These are phyloP conservation scores for Pachyramphus minor DNA, from an alignment of 2,113 vertebrate species.

Conservation along the genomic window DNA sequence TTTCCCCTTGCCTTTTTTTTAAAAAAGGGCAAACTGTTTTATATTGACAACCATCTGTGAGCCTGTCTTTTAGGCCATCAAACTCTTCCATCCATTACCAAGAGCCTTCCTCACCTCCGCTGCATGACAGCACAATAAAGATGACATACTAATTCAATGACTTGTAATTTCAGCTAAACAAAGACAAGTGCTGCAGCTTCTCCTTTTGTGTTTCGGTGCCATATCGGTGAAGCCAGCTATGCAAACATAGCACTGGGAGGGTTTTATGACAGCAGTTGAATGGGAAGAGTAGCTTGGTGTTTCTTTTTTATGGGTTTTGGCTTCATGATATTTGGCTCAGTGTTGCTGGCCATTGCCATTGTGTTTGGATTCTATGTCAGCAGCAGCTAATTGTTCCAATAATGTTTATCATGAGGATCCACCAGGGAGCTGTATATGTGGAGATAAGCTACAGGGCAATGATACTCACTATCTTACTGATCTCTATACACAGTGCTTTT, in stretches of 20 bases:
- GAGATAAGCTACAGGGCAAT: conserved; percentile 84
- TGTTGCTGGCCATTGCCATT: conserved; percentile 76
- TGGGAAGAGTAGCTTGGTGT: conserved; percentile 76
- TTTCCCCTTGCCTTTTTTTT: neutral
- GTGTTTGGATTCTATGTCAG: conserved; percentile 82
- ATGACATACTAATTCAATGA: conserved; percentile 91
- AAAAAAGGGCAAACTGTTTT: conserved; percentile 67
- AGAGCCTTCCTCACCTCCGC: conserved; percentile 76
- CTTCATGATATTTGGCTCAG: conserved; percentile 78
- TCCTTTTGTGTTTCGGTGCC: conserved; percentile 79
- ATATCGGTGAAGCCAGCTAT: conserved; percentile 83
- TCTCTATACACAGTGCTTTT: conserved; percentile 78
- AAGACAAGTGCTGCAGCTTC: conserved; percentile 78
- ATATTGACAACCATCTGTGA: conserved; percentile 82
- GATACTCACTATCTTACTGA: conserved; percentile 81
- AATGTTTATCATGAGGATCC: conserved; percentile 86
- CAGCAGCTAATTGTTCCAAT: conserved; percentile 85
- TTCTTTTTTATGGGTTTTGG: conserved; percentile 81
- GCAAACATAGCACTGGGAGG: conserved; percentile 81
- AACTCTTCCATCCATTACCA: conserved; percentile 82
- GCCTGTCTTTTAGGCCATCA: conserved; percentile 80
- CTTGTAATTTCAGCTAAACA: conserved; percentile 86
- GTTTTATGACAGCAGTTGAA: conserved; percentile 82
- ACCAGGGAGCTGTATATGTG: conserved; percentile 86
- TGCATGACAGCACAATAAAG: conserved; percentile 84